Percentiles rank a stretch among this genome's conserved stretches.
These are phyloP conservation scores for Catharus ustulatus DNA, from an alignment of 2,797 vertebrate species.

Conservation along the genomic window DNA sequence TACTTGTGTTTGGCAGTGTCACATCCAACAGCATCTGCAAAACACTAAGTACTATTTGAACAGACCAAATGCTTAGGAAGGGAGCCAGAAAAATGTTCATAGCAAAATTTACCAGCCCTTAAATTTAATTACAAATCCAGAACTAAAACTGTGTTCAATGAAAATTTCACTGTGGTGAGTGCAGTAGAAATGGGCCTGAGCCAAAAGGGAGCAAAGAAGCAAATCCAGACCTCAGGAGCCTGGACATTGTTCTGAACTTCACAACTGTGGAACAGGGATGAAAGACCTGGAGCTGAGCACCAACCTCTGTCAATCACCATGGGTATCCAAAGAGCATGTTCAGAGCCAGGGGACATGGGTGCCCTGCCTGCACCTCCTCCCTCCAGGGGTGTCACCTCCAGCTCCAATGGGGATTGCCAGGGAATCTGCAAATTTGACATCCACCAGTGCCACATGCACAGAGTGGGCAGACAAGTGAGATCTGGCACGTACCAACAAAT, in stretches of 20 bases:
- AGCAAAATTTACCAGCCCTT: conserved; percentile 40
- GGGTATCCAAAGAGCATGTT: not conserved
- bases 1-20: conserved; percentile 7
- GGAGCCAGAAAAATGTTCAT: conserved; percentile 40
- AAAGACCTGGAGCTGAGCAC: not conserved
- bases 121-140: conserved; percentile 52
- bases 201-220: not conserved
- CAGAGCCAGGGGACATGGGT: not conserved
- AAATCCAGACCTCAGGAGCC: not conserved
- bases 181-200: not conserved
- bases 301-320: not conserved
- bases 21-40: conserved; percentile 36
- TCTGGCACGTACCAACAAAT: not conserved
- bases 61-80: conserved; percentile 39
- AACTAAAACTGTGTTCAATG: conserved; percentile 16
- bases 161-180: not conserved
- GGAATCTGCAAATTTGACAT: not conserved
- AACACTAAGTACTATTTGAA: conserved; percentile 21
- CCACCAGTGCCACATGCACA: accelerated
- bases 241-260: not conserved
- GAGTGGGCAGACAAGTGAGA: not conserved
- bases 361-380: accelerated
- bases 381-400: not conserved
- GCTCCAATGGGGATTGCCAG: not conserved
- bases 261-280: not conserved